Evolutionary conservation across 2,888 invertebrate genomes (phyloP).

Genomic region (Mayetiola destructor): DNA sequence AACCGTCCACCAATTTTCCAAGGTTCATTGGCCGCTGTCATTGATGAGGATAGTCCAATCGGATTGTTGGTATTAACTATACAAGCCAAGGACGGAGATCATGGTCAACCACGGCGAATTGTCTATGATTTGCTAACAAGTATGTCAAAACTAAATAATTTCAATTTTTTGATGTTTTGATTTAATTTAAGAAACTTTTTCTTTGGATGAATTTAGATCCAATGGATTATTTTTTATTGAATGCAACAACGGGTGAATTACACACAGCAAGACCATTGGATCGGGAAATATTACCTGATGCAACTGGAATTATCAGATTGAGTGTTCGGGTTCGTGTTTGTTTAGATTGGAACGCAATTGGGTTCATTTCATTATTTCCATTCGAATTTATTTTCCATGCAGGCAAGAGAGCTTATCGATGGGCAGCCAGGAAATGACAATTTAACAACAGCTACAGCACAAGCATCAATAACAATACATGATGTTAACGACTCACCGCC

Average conservation of each 20-base stretch:
- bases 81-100: slow-evolving; percentile 71
- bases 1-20: slow-evolving; percentile 75
- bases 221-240: slow-evolving; percentile 69
- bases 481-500: slow-evolving; percentile 86
- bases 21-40: slow-evolving; percentile 61
- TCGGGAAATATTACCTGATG: slow-evolving; percentile 65
- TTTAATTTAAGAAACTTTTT: too few species aligned
- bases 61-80: slow-evolving; percentile 66
- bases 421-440: slow-evolving; percentile 53
- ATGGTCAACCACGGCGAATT: slow-evolving; percentile 65
- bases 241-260: slow-evolving; percentile 63
- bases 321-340: slow-evolving; percentile 48
- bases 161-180: neutral
- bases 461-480: slow-evolving; percentile 66
- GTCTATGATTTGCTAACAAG: slow-evolving; percentile 65
- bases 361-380: neutral
- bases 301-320: slow-evolving; percentile 62
- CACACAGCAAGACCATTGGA: slow-evolving; percentile 72
- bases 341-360: neutral
- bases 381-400: neutral
- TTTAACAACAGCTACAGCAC: slow-evolving; percentile 52
- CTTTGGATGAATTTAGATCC: slow-evolving; percentile 47
- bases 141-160: slow-evolving; percentile 30
- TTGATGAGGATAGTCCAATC: slow-evolving; percentile 69
- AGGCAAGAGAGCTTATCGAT: slow-evolving; percentile 67